Conservation (phyloP, 2,888 invertebrate genomes). For the Torymus texanus region DNA sequence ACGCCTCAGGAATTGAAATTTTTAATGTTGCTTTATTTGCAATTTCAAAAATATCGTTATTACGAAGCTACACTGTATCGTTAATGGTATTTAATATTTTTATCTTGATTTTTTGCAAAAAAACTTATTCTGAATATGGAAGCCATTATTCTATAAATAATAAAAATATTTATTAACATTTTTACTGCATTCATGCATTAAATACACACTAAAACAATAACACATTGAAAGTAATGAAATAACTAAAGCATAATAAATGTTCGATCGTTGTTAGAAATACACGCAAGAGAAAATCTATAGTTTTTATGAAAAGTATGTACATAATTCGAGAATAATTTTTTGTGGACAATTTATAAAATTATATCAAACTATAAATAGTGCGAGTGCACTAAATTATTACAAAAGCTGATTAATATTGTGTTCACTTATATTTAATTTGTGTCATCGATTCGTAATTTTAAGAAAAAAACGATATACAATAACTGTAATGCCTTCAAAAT, state of each 20-base stretch:
- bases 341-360: neutral
- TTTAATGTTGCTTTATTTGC: neutral
- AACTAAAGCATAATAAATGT: neutral
- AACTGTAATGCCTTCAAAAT: neutral
- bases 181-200: neutral
- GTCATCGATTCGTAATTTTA: neutral
- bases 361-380: too few species aligned
- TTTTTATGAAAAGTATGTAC: constrained; percentile 16
- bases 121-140: too few species aligned
- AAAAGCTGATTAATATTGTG: too few species aligned
- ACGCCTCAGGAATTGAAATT: constrained; percentile 27
- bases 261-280: constrained; percentile 1
- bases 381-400: too few species aligned
- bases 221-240: constrained; percentile 18
- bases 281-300: neutral
- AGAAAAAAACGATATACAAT: neutral
- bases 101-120: too few species aligned
- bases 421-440: neutral
- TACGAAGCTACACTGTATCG: too few species aligned
- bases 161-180: too few species aligned
- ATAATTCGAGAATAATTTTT: constrained; percentile 6
- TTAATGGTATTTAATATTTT: too few species aligned
- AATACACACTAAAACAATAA: constrained; percentile 6
- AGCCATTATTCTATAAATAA: too few species aligned
- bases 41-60: too few species aligned